Percentiles rank a stretch among this genome's conserved stretches.
These are phyloP conservation scores for Lottia scabra DNA, from an alignment of 2,888 invertebrate species.

Conservation along the genomic window DNA sequence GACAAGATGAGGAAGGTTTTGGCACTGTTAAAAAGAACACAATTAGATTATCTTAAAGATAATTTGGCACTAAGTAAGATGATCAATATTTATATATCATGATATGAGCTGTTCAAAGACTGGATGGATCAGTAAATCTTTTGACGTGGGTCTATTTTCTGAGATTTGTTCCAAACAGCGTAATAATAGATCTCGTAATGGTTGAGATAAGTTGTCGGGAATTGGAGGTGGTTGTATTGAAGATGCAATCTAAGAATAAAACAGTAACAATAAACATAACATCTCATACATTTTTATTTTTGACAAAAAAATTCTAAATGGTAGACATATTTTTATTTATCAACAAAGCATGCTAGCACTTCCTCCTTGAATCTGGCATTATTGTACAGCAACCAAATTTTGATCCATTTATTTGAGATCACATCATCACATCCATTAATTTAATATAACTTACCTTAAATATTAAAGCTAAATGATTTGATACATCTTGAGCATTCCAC, in stretches of 20 bases:
- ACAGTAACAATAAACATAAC: too few species aligned
- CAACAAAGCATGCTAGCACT: background rate
- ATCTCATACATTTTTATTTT: too few species aligned
- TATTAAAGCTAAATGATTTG: conserved; percentile 71
- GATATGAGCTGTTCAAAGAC: conserved; percentile 57
- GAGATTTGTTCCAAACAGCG: conserved; percentile 69
- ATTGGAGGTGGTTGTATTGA: conserved; percentile 68
- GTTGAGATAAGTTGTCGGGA: conserved; percentile 67
- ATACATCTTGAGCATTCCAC: conserved; percentile 70
- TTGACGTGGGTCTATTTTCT: conserved; percentile 67
- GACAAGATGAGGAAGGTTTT: too few species aligned
- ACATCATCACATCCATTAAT: too few species aligned
- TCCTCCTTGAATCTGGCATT: background rate
- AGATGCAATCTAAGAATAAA: conserved; percentile 68
- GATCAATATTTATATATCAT: too few species aligned
- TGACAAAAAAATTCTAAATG: too few species aligned
- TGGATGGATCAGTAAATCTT: conserved; percentile 67
- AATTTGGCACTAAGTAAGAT: too few species aligned
- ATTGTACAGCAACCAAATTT: too few species aligned
- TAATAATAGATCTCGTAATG: conserved; percentile 66
- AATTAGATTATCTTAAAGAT: too few species aligned
- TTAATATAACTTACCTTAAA: conserved; percentile 66
- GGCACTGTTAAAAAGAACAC: too few species aligned
- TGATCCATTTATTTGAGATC: too few species aligned
- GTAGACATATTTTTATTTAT: too few species aligned